phyloP scores from a whole-genome alignment of 2,888 invertebrate genomes.

The Crematogaster levior region DNA sequence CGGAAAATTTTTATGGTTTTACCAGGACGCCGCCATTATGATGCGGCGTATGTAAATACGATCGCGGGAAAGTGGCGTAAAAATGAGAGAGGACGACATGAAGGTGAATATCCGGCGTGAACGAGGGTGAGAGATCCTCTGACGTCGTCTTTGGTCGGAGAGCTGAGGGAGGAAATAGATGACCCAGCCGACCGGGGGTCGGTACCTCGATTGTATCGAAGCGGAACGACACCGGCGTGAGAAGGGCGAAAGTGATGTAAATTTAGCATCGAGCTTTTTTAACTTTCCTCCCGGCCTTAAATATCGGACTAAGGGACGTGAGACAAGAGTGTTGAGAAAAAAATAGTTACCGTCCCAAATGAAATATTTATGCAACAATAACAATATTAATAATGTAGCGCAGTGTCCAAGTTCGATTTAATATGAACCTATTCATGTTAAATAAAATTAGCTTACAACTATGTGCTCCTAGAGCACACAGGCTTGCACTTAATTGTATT shows the following conservation, averaged over 20 bases:
- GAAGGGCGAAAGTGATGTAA: conserved; percentile 41
- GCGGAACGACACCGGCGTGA: conserved; percentile 30
- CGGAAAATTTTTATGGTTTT: conserved; percentile 56
- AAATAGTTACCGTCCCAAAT: neutral
- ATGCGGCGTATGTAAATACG: conserved; percentile 69
- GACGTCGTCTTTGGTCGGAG: conserved; percentile 34
- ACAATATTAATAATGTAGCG: neutral
- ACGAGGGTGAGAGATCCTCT: conserved; percentile 31
- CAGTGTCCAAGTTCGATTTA: neutral
- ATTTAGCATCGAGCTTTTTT: conserved; percentile 34
- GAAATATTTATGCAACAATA: neutral
- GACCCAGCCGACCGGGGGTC: conserved; percentile 29
- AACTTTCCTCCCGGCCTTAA: neutral
- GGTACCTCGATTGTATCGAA: conserved; percentile 47
- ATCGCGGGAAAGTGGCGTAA: conserved; percentile 27
- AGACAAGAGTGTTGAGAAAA: neutral
- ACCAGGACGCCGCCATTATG: conserved; percentile 37
- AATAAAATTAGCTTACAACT: neutral
- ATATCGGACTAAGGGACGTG: conserved; percentile 2
- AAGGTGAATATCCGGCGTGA: conserved; percentile 43
- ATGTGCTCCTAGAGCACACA: neutral
- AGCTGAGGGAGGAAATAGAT: conserved; percentile 49
- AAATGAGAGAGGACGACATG: conserved; percentile 40
- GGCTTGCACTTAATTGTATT: neutral
- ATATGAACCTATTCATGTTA: neutral